Evolutionary conservation across 2,888 invertebrate species (phyloP).

Genomic region (Sepiola atlantica): DNA sequence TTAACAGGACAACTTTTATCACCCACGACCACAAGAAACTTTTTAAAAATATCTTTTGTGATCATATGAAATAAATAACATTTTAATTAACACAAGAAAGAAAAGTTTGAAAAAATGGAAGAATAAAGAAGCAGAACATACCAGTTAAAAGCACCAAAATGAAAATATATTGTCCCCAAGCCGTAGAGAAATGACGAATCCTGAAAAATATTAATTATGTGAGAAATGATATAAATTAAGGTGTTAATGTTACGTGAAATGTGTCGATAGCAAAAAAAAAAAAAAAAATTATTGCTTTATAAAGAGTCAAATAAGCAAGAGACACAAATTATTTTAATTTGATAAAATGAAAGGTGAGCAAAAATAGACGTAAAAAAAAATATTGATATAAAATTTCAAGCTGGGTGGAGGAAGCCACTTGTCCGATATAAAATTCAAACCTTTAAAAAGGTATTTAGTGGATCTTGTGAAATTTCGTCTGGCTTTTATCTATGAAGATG

Average conservation of each 20-base stretch:
- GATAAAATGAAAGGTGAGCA: not conserved
- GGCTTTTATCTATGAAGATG: too few relatives aligned
- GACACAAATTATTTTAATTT: not conserved
- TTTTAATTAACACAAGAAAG: not conserved
- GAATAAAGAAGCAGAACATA: conserved; percentile 79
- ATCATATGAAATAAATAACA: not conserved
- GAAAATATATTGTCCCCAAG: conserved; percentile 94
- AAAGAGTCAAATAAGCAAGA: not conserved
- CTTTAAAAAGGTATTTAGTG: too few relatives aligned
- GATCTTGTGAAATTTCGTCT: too few relatives aligned
- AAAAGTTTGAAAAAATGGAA: not conserved
- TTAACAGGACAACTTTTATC: not conserved
- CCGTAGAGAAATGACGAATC: conserved; percentile 95
- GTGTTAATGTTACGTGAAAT: not conserved
- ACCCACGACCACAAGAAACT: not conserved
- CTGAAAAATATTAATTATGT: conserved; percentile 60
- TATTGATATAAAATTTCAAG: too few relatives aligned
- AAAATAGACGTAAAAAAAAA: too few relatives aligned
- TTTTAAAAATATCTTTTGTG: not conserved
- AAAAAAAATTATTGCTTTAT: not conserved
- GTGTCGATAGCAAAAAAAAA: not conserved
- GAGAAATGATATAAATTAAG: not conserved
- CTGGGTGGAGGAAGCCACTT: too few relatives aligned
- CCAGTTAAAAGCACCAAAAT: conserved; percentile 96
- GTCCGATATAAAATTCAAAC: too few relatives aligned